Evolutionary conservation across 2,113 vertebrate species (phyloP), one percentile per base, ranked within the genome.

Genomic region (Pithys albifrons): DNA sequence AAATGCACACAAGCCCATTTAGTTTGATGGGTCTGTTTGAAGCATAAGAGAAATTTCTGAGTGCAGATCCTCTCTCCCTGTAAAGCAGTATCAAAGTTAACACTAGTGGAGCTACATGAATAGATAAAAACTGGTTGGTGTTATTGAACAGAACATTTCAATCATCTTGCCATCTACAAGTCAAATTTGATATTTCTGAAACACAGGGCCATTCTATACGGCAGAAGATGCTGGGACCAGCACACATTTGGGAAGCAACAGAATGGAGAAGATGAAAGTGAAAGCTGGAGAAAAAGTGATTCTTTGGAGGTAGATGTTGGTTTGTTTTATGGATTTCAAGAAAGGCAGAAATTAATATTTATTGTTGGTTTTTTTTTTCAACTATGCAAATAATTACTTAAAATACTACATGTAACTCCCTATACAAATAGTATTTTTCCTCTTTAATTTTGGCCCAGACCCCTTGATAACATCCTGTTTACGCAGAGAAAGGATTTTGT

Each of bases 81-180:
- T 11, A 19, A 61, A 70, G 65, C 76, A 65, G 11, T 2, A 15
- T 13, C n/a, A 45, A 7, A 25, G 57, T 15, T 41, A 12, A 23
- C 6, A 1, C 22, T 2, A 11, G 13, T 2, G 5, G n/a, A 77
- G 25, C 7, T 28, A 11, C 10, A 37, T 7, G 12, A 20, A 28
- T 10, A n/a, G 45, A 29, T 59, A 28, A 43, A 83, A 81, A 57
- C 7, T 17, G 18, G 2, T 24, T 2, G 2, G 25, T 54, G 3
- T 14, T 2, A 19, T 15, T 33, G 55, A 90, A 39, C 12, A 77
- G 58, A 58, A 16, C 31, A 45, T 33, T 74, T 77, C 54, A 41
- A 45, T 72, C 46, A 66, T 28, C 10, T 24, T 52, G 2, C 22
- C 35, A 51, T 24, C 39, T 64, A 31, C 25, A 67, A 28, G 29